Conservation (phyloP, 2,888 invertebrate species). For the Holacanthella duospinosa region DNA sequence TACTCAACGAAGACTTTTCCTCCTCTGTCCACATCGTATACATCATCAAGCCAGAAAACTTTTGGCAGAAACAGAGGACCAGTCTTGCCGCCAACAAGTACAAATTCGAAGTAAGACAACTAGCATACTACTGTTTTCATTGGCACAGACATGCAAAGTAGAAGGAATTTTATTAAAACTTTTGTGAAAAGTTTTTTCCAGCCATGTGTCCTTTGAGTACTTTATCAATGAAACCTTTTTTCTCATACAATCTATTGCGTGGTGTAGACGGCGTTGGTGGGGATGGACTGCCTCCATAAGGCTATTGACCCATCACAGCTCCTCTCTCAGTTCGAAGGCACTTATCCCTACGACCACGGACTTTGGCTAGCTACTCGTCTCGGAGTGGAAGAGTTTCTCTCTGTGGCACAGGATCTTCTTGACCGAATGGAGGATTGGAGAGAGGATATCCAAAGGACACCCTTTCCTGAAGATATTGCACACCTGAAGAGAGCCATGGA, state of each 20-base stretch:
- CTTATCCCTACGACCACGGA: constrained; percentile 86
- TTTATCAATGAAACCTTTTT: too few species aligned
- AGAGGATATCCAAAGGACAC: constrained; percentile 82
- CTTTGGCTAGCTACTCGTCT: constrained; percentile 67
- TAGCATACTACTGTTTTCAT: too few species aligned
- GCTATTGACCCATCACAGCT: constrained; percentile 86
- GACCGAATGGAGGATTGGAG: constrained; percentile 86
- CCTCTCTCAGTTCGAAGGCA: constrained; percentile 86
- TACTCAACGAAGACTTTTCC: constrained; percentile 84
- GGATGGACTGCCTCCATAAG: constrained; percentile 85
- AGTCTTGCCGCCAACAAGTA: constrained; percentile 95
- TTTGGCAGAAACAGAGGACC: constrained; percentile 98
- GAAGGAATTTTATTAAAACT: too few species aligned
- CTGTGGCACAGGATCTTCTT: constrained; percentile 87
- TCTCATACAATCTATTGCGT: not conserved
- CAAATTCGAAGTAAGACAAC: constrained; percentile 81
- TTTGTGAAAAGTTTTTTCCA: not conserved
- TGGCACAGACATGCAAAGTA: too few species aligned
- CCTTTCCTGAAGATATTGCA: constrained; percentile 88
- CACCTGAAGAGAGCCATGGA: constrained; percentile 86
- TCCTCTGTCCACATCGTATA: constrained; percentile 82
- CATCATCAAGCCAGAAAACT: constrained; percentile 97
- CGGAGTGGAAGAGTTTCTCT: constrained; percentile 83
- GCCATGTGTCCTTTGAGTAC: not conserved
- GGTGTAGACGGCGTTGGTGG: constrained; percentile 82